phyloP scores from a whole-genome alignment of 1,140 invertebrate species.

The Rhagoletis pomonella region DNA sequence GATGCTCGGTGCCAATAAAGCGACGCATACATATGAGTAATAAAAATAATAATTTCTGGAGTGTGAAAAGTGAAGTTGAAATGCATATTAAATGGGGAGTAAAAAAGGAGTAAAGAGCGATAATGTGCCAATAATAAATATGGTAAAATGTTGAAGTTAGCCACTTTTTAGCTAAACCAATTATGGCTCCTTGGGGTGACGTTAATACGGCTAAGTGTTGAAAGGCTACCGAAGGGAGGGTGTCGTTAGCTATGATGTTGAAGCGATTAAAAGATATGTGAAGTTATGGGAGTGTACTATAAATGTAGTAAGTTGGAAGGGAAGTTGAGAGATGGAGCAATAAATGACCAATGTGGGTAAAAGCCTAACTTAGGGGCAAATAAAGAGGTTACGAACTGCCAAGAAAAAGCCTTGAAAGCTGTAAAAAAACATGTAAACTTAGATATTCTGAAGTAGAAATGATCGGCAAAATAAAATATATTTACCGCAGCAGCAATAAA shows the following conservation, averaged over 20 bases:
- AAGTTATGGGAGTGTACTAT: not conserved
- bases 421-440: not conserved
- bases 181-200: conserved; percentile 7
- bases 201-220: not conserved
- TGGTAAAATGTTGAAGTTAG: not conserved
- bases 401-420: not conserved
- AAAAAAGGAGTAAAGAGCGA: not conserved
- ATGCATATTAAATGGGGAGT: not conserved
- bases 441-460: not conserved
- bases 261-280: not conserved
- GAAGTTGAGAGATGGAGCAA: not conserved
- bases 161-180: not conserved
- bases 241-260: not conserved
- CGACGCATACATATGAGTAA: not conserved
- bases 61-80: not conserved
- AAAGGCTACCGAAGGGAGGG: not conserved
- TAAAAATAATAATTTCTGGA: not conserved
- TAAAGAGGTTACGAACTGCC: not conserved
- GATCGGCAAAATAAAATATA: not conserved
- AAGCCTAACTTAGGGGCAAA: not conserved
- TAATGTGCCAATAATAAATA: not conserved
- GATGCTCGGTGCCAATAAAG: not conserved
- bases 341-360: not conserved
- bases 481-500: conserved; percentile 26
- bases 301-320: not conserved